Evolutionary conservation across 2,797 vertebrate species (phyloP), one percentile per base, ranked within the genome.

Genomic region (Telmatherina bonti): DNA sequence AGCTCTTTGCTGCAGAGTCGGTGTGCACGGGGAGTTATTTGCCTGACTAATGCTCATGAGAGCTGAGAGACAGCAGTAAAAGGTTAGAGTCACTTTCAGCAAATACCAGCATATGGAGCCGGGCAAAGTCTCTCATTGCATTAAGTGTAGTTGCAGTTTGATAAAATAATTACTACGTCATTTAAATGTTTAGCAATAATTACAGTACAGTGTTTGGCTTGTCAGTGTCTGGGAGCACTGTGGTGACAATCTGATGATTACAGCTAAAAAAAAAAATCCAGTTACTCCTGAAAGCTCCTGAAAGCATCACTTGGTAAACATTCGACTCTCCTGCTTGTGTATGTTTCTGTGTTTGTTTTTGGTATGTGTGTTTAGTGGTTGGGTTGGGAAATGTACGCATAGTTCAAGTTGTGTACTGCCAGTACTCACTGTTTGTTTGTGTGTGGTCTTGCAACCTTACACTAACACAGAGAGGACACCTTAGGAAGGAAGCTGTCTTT

Each of bases 371-470:
- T 76, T 52, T 26, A 6, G 43, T 51, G 24, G 61, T 66, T 55
- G 60, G 61, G 36, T 1, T 7, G 61, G 11, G 27, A 26, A n/a
- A 13, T 27, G 15, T 53, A 29, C 15, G 4, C 55, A 57, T 76
- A 56, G 74, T 45, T 45, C 41, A 45, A 45, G 41, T 67, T 82
- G 70, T 72, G 43, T 62, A 24, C 71, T 51, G 27, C 41, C 30
- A 53, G 16, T 27, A 49, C 72, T 67, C 51, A 47, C 31, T 58
- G 36, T 62, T 62, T 82, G 71, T 75, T 12, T 84, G 78, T 84
- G 86, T 90, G 87, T 88, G 89, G 87, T 87, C 88, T 71, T 66
- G 82, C 74, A 84, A 74, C 38, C 58, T 47, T 62, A 78, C 15
- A 73, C 78, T 10, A 29, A 56, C 56, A 26, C 16, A 29, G 55